A percentile compares a stretch with the other conserved stretches of the same genome.
Evolutionary conservation across 2,888 invertebrate genomes (phyloP).

Genomic region (Crioceris asparagi): DNA sequence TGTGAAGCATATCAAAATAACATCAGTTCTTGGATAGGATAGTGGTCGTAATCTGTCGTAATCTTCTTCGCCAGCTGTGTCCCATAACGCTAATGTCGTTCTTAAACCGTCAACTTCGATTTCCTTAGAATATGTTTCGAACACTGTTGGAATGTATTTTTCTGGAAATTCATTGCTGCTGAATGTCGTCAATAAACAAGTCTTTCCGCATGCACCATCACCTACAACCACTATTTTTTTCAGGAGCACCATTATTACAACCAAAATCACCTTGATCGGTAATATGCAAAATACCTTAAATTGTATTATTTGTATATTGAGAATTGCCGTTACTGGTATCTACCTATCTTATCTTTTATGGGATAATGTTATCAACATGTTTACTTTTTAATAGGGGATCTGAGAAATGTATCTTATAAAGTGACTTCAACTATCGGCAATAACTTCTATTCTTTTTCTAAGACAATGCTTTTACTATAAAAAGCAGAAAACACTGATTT

Average conservation of each 20-base stretch:
- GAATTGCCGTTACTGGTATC: constrained; percentile 6
- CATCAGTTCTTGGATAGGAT: constrained; percentile 50
- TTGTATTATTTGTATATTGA: constrained; percentile 5
- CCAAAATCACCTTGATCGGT: constrained; percentile 7
- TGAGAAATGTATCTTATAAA: too few species aligned
- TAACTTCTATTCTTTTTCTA: too few species aligned
- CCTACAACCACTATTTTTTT: constrained; percentile 42
- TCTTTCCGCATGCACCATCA: constrained; percentile 56
- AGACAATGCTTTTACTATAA: too few species aligned
- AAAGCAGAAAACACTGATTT: too few species aligned
- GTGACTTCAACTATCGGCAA: too few species aligned
- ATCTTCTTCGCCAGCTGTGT: constrained; percentile 47
- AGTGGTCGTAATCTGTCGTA: constrained; percentile 46
- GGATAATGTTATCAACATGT: too few species aligned
- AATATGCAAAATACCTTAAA: neutral
- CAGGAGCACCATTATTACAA: constrained; percentile 8
- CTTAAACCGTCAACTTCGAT: constrained; percentile 43
- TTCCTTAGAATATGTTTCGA: constrained; percentile 30
- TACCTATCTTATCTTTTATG: constrained; percentile 2
- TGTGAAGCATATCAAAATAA: constrained; percentile 53
- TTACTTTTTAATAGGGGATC: too few species aligned
- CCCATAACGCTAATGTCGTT: constrained; percentile 40
- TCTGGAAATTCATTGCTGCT: constrained; percentile 51
- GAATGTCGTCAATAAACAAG: constrained; percentile 50
- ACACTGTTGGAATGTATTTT: constrained; percentile 44